Base-by-base conservation (phyloP, 1,140 invertebrate genomes). In the Danaus melanippus region DNA sequence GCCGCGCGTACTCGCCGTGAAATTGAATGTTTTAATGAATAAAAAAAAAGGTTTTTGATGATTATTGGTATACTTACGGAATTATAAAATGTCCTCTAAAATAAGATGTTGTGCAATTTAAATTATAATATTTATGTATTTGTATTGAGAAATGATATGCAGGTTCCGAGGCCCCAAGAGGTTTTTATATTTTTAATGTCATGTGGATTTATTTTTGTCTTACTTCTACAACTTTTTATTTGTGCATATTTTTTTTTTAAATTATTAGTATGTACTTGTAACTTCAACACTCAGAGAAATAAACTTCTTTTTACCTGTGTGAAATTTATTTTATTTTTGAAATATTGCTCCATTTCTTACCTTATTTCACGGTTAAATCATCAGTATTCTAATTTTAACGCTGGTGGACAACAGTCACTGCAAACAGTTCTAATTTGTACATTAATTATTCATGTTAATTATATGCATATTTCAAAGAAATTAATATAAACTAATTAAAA, bases 281-380 rank as follows among this genome's bases (percentile, higher is more conserved):
- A 68, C 56, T 63, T 61, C 58, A 65, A 73, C 63, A 77, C 65
- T 69, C 64, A 67, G 54, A 64, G 64, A 71, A 73, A 70, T 71
- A 77, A 75, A 69, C 64, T 74, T 76, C 70, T 76, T 73, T 73
- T 73, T 78, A 81, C 74, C 69, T 71, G 76, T 77, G 74, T 74
- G 71, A 76, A 74, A 63, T 48, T 59, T 66, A 44, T 73, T 74
- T 74, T 65, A 67, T 63, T 74, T 74, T 50, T 46, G 15, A 12
- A 15, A 11, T 15, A 15, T n/a, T n/a, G n/a, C 15, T 1, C 15
- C 1, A 15, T 15, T 15, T 15, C 15, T 15, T 3, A 15, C 15
- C 3, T 15, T 1, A 15, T 15, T 15, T 15, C 1, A 15, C 1
- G 1, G 15, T 15, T 15, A 15, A 15, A 15, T 15, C 15, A 1